Conservation (phyloP, 2,888 invertebrate genomes). For the Oligia strigilis region DNA sequence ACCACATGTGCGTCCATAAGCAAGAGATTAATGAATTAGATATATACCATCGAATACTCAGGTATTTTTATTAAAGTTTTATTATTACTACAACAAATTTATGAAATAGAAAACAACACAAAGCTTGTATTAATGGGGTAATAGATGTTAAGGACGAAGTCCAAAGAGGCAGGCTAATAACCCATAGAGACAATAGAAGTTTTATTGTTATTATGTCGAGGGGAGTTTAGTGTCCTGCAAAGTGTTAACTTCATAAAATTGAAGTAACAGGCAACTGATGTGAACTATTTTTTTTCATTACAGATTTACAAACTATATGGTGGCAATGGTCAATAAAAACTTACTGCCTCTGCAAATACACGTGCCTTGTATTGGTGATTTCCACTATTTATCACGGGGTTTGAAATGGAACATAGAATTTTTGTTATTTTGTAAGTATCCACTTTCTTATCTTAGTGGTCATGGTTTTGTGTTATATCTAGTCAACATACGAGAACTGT, state of each 20-base stretch:
- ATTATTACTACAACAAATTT: not conserved
- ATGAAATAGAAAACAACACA: not conserved
- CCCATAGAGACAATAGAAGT: not conserved
- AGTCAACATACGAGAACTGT: not conserved
- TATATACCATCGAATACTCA: conserved; percentile 99
- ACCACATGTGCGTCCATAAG: conserved; percentile 99
- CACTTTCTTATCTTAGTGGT: not conserved
- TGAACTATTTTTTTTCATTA: conserved; percentile 60
- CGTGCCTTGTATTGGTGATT: conserved; percentile 96
- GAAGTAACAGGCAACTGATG: not conserved
- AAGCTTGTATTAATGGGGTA: not conserved
- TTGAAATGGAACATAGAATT: conserved; percentile 97
- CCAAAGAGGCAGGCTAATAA: not conserved
- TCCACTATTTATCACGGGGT: conserved; percentile 96
- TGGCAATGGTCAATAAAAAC: conserved; percentile 99
- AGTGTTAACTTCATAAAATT: no score
- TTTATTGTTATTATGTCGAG: not conserved
- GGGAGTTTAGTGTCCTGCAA: not conserved
- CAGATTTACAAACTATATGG: conserved; percentile 98
- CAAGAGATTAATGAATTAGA: conserved; percentile 98
- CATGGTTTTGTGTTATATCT: not conserved
- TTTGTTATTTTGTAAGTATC: conserved; percentile 96
- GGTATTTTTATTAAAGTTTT: conserved; percentile 83
- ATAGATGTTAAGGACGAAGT: not conserved
- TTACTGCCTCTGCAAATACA: conserved; percentile 96